phyloP scores from a whole-genome alignment of 2,888 invertebrate species.

The Folsomia candida region DNA sequence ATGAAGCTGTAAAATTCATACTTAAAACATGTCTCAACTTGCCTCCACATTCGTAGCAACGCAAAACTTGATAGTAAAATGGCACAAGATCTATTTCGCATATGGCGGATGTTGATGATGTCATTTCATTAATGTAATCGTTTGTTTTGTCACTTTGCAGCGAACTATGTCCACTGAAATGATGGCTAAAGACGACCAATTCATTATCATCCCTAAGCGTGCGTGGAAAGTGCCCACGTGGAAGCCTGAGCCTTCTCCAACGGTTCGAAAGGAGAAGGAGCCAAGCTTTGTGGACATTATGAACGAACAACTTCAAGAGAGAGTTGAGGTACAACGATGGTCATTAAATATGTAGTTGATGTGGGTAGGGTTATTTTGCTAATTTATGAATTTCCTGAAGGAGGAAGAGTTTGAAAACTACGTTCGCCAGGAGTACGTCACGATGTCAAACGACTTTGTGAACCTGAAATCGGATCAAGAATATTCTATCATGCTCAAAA shows the following conservation, averaged over 20 bases:
- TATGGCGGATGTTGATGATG: not conserved
- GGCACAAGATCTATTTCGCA: not conserved
- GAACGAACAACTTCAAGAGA: constrained; percentile 13
- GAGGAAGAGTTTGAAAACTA: constrained; percentile 35
- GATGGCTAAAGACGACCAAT: constrained; percentile 13
- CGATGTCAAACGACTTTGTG: constrained; percentile 17
- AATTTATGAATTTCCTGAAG: not conserved
- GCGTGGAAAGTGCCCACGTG: constrained; percentile 2
- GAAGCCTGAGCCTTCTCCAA: not conserved
- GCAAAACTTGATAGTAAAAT: not conserved
- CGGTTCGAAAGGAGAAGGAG: not conserved
- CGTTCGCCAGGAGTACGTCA: constrained; percentile 27
- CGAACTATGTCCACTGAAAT: constrained; percentile 14
- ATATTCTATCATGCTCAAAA: not conserved
- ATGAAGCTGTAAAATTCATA: too few relatives aligned
- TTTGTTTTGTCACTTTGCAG: too few relatives aligned
- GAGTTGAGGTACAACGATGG: not conserved
- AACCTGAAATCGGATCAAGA: constrained; percentile 13
- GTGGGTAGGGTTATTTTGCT: not conserved
- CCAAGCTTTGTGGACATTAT: constrained; percentile 10
- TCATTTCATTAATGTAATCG: not conserved
- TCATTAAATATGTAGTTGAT: not conserved
- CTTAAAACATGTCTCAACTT: not conserved
- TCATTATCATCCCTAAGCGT: constrained; percentile 12
- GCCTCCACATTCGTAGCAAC: not conserved